Percentiles rank a stretch among this genome's conserved stretches.
Evolutionary conservation across 2,113 vertebrate species (phyloP).

Genomic region (Hystrix cristata): DNA sequence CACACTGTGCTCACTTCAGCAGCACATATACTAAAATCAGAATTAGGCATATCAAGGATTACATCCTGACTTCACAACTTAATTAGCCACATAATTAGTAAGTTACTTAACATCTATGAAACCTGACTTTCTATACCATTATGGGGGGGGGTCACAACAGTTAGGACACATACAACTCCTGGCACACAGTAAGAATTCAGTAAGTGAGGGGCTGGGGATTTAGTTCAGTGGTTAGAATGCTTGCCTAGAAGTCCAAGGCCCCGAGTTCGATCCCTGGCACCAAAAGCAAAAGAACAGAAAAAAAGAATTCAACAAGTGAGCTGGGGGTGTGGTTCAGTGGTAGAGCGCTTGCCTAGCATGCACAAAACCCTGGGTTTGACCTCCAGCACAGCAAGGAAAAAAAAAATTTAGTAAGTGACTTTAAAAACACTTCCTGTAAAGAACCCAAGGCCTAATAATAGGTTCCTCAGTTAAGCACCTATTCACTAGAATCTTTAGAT

Average conservation of each 20-base stretch:
- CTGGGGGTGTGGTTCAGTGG: no score
- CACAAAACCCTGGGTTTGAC: no score
- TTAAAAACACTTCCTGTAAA: slow-evolving; percentile 14
- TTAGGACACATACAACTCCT: background rate
- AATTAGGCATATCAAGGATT: background rate
- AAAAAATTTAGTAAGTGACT: background rate
- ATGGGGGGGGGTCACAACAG: background rate
- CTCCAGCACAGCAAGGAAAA: no score
- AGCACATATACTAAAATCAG: background rate
- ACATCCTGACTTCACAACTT: background rate
- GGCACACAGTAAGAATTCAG: background rate
- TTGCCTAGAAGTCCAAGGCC: no score
- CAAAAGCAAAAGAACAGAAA: no score
- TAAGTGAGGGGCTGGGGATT: background rate
- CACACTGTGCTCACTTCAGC: background rate
- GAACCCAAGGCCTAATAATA: background rate
- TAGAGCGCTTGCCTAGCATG: no score
- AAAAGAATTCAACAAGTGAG: background rate
- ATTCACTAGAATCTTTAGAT: background rate
- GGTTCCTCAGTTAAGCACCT: background rate
- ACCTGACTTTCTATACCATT: background rate
- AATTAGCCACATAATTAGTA: background rate
- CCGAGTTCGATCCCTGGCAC: no score
- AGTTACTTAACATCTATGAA: background rate
- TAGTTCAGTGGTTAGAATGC: no score